Base-by-base conservation (phyloP, 2,888 invertebrate species). In the Napeogenes sylphis region DNA sequence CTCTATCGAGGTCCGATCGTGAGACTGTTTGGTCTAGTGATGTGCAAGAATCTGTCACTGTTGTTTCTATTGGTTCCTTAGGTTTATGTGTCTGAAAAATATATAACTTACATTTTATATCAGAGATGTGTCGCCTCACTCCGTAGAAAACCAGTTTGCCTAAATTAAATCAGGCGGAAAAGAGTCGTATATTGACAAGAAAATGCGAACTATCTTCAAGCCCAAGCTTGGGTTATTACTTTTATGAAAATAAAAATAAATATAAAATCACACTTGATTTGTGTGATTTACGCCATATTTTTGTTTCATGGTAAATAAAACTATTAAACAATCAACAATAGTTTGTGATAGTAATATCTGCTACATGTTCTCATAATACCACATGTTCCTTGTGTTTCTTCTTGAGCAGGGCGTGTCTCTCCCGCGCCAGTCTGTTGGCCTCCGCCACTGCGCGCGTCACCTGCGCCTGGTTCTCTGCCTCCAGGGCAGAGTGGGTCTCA, bases 401-500 rank as follows among this genome's bases (percentile, higher is more conserved):
- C 70, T 81, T 86, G 21, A 89, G 75, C 38, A 92, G 82, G 0
- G 92, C 86, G 77, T 95, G 95, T 66, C 94, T 93, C 58, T 95
- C 93, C 47, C 93, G 87, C 0, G 95, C 95, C 68, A 94, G 84
- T 56, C 92, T 89, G 75, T 96, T 96, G 0, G 95, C 93, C 72
- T 94, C 93, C 0, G 93, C 91, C 0, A 95, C 91, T 0, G 94
- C 93, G 53, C 92, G 91, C 0, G 92, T 85, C 21, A 95, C 93
- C 93, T 96, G 95, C 33, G 93, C 93, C 53, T 91, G 91, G 70
- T 96, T 96, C 81, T 96, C 96, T 0, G 93, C 92, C 45, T 92
- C 92, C 53, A 96, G 84, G 58, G 94, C 92, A 0, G 96, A 96
- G 83, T 96, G 96, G 0, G 95, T 96, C 79, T 96, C 95, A 74